A percentile compares a stretch with the other conserved stretches of the same genome.
Evolutionary conservation across 2,797 vertebrate genomes (phyloP).

Genomic region (Sebastes taczanowskii): DNA sequence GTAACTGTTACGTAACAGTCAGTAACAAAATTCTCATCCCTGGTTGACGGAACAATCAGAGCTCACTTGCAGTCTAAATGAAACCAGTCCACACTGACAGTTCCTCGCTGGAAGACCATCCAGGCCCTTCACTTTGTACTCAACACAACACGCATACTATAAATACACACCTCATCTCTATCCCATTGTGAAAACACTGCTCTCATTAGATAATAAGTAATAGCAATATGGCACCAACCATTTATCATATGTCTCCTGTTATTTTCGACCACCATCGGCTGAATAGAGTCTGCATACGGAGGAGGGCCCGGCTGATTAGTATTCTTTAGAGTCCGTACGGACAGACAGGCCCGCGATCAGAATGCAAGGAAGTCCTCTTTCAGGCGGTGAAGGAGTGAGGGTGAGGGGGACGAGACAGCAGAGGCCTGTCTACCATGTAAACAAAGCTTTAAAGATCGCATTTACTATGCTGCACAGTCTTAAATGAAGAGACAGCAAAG

Average conservation of each 20-base stretch:
- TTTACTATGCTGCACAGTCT: constrained; percentile 61
- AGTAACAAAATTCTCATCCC: not conserved
- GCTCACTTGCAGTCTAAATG: not conserved
- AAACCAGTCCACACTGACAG: not conserved
- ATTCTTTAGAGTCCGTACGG: constrained; percentile 74
- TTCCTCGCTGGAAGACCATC: not conserved
- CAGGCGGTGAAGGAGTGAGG: constrained; percentile 54
- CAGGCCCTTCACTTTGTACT: not conserved
- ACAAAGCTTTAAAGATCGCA: constrained; percentile 74
- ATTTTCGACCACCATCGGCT: constrained; percentile 35
- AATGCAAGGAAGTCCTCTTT: constrained; percentile 80
- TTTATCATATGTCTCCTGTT: constrained; percentile 60
- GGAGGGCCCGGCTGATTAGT: constrained; percentile 75
- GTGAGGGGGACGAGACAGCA: constrained; percentile 67
- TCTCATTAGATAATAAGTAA: constrained; percentile 32
- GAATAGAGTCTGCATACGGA: constrained; percentile 49
- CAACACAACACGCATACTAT: not conserved
- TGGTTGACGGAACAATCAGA: not conserved
- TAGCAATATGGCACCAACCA: constrained; percentile 33
- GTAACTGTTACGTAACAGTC: not conserved
- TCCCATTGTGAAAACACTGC: not conserved
- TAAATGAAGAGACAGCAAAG: constrained; percentile 24
- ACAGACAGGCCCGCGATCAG: constrained; percentile 72
- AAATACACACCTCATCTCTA: not conserved
- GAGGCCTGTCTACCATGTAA: constrained; percentile 74